These are phyloP conservation scores for Campaea margaritaria DNA, from an alignment of 2,888 invertebrate genomes.

Conservation along the genomic window DNA sequence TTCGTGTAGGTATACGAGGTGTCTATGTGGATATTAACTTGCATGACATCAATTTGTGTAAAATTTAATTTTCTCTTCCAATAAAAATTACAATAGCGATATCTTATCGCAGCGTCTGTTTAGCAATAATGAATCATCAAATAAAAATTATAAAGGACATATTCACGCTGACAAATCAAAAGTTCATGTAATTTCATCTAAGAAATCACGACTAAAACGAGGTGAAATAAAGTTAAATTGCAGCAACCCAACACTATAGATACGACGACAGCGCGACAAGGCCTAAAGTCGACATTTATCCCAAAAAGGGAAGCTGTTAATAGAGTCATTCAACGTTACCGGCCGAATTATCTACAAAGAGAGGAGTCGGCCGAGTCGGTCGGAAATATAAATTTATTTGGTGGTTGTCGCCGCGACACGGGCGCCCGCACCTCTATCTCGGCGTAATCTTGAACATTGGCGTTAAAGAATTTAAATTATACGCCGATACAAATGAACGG, in stretches of 20 bases:
- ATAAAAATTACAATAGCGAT: too few species aligned
- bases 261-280: slow-evolving; percentile 61
- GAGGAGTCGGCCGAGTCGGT: slow-evolving; percentile 77
- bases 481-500: slow-evolving; percentile 84
- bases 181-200: not conserved
- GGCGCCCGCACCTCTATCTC: slow-evolving; percentile 82
- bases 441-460: slow-evolving; percentile 85
- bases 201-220: not conserved
- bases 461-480: slow-evolving; percentile 86
- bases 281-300: slow-evolving; percentile 80
- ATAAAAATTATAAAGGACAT: too few species aligned
- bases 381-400: slow-evolving; percentile 85
- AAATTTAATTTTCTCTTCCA: too few species aligned
- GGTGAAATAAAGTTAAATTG: slow-evolving; percentile 34
- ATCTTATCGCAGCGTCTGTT: too few species aligned
- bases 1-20: slow-evolving; percentile 10
- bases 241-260: slow-evolving; percentile 57
- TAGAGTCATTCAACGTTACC: slow-evolving; percentile 85
- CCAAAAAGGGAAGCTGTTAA: slow-evolving; percentile 85
- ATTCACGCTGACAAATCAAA: too few species aligned
- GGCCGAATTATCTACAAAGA: slow-evolving; percentile 85
- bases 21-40: not conserved
- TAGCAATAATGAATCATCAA: too few species aligned
- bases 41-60: not conserved
- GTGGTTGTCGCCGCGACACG: slow-evolving; percentile 80